A percentile compares a stretch with the other conserved stretches of the same genome.
phyloP scores from a whole-genome alignment of 1,140 invertebrate genomes.

The Aphis craccivora region DNA sequence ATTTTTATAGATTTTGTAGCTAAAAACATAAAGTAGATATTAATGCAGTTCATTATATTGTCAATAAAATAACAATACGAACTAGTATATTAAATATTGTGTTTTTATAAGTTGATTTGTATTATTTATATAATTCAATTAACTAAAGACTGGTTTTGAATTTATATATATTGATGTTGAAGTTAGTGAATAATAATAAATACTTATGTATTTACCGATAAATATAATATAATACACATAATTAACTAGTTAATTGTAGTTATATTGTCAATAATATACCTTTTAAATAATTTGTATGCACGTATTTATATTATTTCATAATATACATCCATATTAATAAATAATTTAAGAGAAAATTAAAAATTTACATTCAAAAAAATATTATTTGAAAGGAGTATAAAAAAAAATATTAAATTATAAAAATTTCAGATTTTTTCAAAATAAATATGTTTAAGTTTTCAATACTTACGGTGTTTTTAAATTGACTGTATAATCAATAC shows the following conservation, averaged over 20 bases:
- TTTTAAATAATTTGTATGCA: not conserved
- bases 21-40: not conserved
- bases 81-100: not conserved
- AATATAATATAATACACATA: not conserved
- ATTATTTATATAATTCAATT: not conserved
- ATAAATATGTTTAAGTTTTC: not conserved
- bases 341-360: not conserved
- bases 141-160: not conserved
- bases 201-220: no score
- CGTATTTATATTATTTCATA: not conserved
- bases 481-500: not conserved
- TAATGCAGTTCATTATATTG: not conserved
- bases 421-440: not conserved
- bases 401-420: no score
- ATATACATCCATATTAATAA: not conserved
- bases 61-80: not conserved
- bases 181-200: not conserved
- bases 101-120: not conserved
- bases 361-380: not conserved
- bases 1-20: no score
- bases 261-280: not conserved
- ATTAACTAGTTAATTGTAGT: not conserved
- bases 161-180: not conserved
- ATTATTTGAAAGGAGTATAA: no score
- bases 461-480: not conserved